Conservation (phyloP, 2,113 vertebrate genomes). For the Halichoerus grypus region DNA sequence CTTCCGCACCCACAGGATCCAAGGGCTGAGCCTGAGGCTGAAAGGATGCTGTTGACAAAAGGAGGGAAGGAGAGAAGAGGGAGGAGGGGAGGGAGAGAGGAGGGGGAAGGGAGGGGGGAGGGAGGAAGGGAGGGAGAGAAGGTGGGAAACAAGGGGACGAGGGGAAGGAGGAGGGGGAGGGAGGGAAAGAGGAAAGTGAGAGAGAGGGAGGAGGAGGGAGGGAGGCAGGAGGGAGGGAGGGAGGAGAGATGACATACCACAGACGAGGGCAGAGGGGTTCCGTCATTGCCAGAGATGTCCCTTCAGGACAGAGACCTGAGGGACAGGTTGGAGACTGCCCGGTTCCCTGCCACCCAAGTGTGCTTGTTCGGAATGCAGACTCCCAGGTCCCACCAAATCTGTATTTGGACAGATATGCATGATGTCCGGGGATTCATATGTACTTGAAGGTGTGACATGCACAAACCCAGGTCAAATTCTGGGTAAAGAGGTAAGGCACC, state of each 20-base stretch:
- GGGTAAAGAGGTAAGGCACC: background rate
- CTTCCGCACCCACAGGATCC: background rate
- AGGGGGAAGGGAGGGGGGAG: too few relatives aligned
- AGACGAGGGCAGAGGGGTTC: background rate
- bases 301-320: too few relatives aligned
- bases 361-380: background rate
- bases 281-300: fast-evolving
- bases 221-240: background rate
- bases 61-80: background rate
- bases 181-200: too few relatives aligned
- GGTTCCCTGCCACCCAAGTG: background rate
- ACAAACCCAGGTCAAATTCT: background rate
- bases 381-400: background rate
- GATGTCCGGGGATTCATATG: fast-evolving
- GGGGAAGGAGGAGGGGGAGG: too few relatives aligned
- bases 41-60: background rate
- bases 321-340: background rate
- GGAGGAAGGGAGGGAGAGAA: too few relatives aligned
- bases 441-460: background rate
- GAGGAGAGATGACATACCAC: background rate
- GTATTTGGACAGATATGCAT: background rate
- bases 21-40: background rate
- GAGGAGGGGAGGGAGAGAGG: too few relatives aligned
- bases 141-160: too few relatives aligned
- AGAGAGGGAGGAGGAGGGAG: too few relatives aligned